phyloP scores from a whole-genome alignment of 2,113 vertebrate species.

The Hippocampus mohnikei region DNA sequence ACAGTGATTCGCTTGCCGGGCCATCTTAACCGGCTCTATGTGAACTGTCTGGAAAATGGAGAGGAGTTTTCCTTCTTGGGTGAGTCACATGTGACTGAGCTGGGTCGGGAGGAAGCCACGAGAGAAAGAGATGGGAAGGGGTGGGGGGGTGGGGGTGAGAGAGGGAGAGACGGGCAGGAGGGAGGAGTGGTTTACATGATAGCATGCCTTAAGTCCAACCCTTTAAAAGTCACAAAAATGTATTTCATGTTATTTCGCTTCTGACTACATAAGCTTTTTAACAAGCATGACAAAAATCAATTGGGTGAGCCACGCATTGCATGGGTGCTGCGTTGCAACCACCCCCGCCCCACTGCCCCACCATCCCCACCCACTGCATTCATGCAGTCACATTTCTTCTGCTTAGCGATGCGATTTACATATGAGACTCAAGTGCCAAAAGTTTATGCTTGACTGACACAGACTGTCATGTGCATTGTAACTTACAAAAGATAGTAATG shows the following conservation, averaged over 20 bases:
- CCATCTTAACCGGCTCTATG: slow-evolving; percentile 60
- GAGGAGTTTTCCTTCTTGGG: slow-evolving; percentile 51
- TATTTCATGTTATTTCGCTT: slow-evolving; percentile 41
- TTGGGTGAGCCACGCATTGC: slow-evolving; percentile 45
- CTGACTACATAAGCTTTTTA: slow-evolving; percentile 54
- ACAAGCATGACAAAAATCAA: slow-evolving; percentile 28
- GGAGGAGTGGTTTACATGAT: slow-evolving; percentile 36
- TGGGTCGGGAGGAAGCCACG: slow-evolving; percentile 43
- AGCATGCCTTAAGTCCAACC: slow-evolving; percentile 44
- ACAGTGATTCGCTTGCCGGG: slow-evolving; percentile 59
- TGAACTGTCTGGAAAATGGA: slow-evolving; percentile 62
- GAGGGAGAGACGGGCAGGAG: background rate
- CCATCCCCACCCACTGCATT: slow-evolving; percentile 5
- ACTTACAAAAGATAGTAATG: slow-evolving; percentile 14
- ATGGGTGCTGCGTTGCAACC: background rate
- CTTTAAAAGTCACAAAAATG: slow-evolving; percentile 63
- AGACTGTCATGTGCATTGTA: slow-evolving; percentile 17
- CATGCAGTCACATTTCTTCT: slow-evolving; percentile 53
- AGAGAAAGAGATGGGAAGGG: slow-evolving; percentile 1
- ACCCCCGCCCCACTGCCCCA: background rate
- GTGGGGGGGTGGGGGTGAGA: background rate
- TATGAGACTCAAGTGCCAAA: slow-evolving; percentile 3
- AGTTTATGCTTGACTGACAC: slow-evolving; percentile 7
- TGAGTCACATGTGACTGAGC: slow-evolving; percentile 67
- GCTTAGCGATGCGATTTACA: background rate